phyloP scores from a whole-genome alignment of 2,113 vertebrate genomes.

The Syngnathus scovelli region DNA sequence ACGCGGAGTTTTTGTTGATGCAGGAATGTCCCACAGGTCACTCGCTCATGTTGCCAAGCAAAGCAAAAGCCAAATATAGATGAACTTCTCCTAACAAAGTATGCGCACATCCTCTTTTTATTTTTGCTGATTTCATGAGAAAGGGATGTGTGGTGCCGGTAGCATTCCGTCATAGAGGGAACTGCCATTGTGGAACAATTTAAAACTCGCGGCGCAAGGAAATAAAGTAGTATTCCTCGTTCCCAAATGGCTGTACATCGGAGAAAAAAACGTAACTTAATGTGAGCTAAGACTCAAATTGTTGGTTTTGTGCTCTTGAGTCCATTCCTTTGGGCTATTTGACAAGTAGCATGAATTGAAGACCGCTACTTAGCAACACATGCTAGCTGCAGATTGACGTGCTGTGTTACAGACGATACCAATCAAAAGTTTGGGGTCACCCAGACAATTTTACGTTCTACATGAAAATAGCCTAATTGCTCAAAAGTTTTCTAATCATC shows the following conservation, averaged over 20 bases:
- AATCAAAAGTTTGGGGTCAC: too few relatives aligned
- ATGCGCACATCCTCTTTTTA: conserved; percentile 9
- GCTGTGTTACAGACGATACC: too few relatives aligned
- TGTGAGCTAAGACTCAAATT: too few relatives aligned
- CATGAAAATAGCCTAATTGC: too few relatives aligned
- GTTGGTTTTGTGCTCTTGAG: too few relatives aligned
- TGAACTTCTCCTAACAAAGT: conserved; percentile 15
- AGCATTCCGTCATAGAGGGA: background rate
- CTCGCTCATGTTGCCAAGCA: conserved; percentile 6
- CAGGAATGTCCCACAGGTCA: conserved; percentile 42
- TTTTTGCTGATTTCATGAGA: conserved; percentile 5
- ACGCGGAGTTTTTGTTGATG: conserved; percentile 58
- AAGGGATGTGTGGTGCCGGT: background rate
- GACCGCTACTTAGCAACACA: too few relatives aligned
- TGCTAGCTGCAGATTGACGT: too few relatives aligned
- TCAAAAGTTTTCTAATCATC: too few relatives aligned
- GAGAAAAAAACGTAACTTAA: too few relatives aligned
- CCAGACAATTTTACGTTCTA: too few relatives aligned
- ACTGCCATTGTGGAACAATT: background rate
- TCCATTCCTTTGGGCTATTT: background rate
- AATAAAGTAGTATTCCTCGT: too few relatives aligned
- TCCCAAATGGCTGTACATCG: too few relatives aligned
- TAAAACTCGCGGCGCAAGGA: background rate
- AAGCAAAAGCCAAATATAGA: conserved; percentile 26
- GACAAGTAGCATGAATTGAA: background rate